Evolutionary conservation across 2,888 invertebrate genomes (phyloP).

Genomic region (Cosmia pyralina): DNA sequence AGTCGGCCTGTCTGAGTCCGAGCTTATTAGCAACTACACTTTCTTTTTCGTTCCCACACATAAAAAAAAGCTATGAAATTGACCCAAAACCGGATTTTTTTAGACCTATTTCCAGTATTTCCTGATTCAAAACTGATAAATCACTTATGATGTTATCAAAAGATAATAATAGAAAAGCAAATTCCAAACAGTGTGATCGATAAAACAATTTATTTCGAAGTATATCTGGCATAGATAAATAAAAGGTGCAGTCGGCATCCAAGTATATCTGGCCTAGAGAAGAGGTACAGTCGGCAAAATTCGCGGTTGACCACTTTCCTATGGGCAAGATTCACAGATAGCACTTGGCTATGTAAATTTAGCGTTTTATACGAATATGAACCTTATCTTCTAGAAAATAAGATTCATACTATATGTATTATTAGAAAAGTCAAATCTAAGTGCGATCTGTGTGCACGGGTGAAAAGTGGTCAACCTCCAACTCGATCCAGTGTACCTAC

Average conservation of each 20-base stretch:
- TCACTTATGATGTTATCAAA: slow-evolving; percentile 21
- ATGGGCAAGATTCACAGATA: not conserved
- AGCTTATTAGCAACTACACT: not conserved
- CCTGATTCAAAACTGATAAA: not conserved
- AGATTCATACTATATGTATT: not conserved
- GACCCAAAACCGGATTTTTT: not conserved
- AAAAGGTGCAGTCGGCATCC: not conserved
- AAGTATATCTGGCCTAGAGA: slow-evolving; percentile 25
- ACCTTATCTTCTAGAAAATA: not conserved
- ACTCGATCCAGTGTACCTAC: slow-evolving; percentile 3
- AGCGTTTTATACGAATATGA: not conserved
- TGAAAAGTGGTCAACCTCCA: not conserved
- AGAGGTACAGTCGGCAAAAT: not conserved
- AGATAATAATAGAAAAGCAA: slow-evolving; percentile 15
- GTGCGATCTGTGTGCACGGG: not conserved
- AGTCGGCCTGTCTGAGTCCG: not conserved
- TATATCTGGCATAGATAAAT: slow-evolving; percentile 30
- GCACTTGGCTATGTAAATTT: not conserved
- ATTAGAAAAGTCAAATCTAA: too few relatives aligned
- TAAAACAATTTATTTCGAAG: slow-evolving; percentile 13
- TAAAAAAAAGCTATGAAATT: not conserved
- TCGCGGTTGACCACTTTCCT: slow-evolving; percentile 10
- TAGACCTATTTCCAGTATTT: not conserved
- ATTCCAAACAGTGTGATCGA: slow-evolving; percentile 23
- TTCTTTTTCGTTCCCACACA: not conserved